Percentiles rank a stretch among this genome's conserved stretches.
phyloP scores from a whole-genome alignment of 37 sponge, comb jelly and placozoan genomes.

The Aphrocallistes beatrix region DNA sequence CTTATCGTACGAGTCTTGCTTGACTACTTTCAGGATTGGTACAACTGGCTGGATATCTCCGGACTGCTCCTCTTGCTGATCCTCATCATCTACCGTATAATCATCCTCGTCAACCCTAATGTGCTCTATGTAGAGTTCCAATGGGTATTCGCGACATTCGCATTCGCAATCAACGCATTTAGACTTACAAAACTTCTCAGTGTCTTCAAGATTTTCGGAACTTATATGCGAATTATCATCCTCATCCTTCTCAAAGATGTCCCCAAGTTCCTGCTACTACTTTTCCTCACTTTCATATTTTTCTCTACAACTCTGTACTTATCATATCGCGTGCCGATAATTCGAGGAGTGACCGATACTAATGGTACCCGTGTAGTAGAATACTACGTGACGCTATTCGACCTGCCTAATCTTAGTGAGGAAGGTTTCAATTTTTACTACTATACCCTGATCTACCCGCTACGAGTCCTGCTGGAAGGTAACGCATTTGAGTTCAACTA shows the following conservation, averaged over 20 bases:
- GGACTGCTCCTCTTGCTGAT: not conserved
- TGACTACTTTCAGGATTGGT: slow-evolving; percentile 8
- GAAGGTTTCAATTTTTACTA: not conserved
- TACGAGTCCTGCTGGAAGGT: not conserved
- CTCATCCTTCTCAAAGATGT: slow-evolving; percentile 9
- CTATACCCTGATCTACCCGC: not conserved
- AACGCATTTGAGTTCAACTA: slow-evolving; percentile 7
- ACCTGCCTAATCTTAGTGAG: not conserved
- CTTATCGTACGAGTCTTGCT: not conserved
- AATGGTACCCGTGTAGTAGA: not conserved
- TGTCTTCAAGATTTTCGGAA: not conserved
- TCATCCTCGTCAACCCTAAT: not conserved
- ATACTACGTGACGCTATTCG: not conserved
- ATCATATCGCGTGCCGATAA: not conserved
- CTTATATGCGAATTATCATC: not conserved
- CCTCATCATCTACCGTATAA: not conserved
- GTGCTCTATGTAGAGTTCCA: not conserved
- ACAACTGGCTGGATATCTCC: not conserved
- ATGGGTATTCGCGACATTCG: slow-evolving; percentile 6
- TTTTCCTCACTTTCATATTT: not conserved
- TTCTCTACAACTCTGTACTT: not conserved
- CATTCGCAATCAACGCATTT: slow-evolving; percentile 4
- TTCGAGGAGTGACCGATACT: not conserved
- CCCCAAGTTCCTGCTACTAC: slow-evolving; percentile 6
- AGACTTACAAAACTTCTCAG: slow-evolving; percentile 6